A percentile compares a stretch with the other conserved stretches of the same genome.
Conservation (phyloP, 2,797 vertebrate species). For the Jordanella pulchra region DNA sequence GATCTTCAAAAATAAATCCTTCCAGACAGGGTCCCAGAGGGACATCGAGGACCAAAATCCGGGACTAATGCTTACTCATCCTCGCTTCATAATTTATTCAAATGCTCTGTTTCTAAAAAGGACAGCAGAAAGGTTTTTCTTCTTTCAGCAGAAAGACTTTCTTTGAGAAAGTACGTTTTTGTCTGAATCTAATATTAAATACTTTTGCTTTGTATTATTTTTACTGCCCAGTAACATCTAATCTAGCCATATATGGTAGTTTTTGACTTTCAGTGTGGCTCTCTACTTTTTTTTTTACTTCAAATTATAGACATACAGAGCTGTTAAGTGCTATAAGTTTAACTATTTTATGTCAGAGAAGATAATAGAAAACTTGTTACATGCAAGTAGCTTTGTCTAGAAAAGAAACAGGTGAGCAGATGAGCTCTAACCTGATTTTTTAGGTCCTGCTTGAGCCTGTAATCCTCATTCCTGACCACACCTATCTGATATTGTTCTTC, state of each 20-base stretch:
- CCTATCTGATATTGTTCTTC: no score
- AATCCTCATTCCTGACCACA: no score
- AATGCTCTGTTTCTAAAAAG: neutral
- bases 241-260: neutral
- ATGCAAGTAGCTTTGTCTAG: no score
- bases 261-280: neutral
- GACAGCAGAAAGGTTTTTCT: neutral
- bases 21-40: slow-evolving; percentile 1
- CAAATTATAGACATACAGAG: neutral
- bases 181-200: neutral
- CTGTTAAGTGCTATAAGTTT: no score
- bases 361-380: no score
- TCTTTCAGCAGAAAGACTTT: slow-evolving; percentile 4
- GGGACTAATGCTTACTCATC: neutral
- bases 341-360: no score
- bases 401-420: no score
- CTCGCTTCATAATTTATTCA: neutral
- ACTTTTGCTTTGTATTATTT: slow-evolving; percentile 2
- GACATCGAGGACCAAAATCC: slow-evolving; percentile 11
- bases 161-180: neutral
- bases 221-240: neutral
- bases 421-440: no score
- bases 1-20: slow-evolving; percentile 16
- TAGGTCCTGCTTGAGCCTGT: no score
- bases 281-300: neutral